Percentiles rank a stretch among this genome's conserved stretches.
These are phyloP conservation scores for Poecilia gillii DNA, from an alignment of 2,797 vertebrate species.

Conservation along the genomic window DNA sequence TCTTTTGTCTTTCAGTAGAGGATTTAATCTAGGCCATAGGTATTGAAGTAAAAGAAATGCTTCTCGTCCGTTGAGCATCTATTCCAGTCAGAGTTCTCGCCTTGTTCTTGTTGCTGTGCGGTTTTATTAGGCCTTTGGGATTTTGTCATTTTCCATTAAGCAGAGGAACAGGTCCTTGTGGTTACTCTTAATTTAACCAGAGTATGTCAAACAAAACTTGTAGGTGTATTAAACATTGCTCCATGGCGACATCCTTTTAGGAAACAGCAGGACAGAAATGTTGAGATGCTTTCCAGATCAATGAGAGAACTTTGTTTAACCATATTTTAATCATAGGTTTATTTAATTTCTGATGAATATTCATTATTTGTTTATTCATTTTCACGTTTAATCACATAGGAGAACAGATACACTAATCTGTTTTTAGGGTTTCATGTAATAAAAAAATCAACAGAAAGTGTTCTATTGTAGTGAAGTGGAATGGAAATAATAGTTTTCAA, in stretches of 20 bases:
- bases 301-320: not conserved
- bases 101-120: constrained; percentile 41
- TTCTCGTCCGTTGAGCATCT: not conserved
- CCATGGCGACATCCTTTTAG: constrained; percentile 54
- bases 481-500: not conserved
- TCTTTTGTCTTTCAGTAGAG: constrained; percentile 8
- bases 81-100: not conserved
- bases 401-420: not conserved
- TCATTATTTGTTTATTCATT: not conserved
- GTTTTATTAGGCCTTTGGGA: constrained; percentile 69
- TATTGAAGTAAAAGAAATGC: not conserved
- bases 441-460: not conserved
- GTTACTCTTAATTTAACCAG: constrained; percentile 52
- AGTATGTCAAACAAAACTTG: constrained; percentile 41
- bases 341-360: not conserved
- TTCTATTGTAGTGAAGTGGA: not conserved
- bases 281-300: constrained; percentile 18
- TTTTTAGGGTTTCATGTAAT: not conserved
- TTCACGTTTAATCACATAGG: not conserved
- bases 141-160: constrained; percentile 61
- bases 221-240: constrained; percentile 54
- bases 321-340: not conserved
- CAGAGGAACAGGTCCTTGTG: constrained; percentile 53
- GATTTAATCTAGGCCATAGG: not conserved
- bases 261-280: constrained; percentile 12